Evolutionary conservation across 2,888 invertebrate species (phyloP), one percentile per base, ranked within the genome.

Genomic region (Leucania comma): DNA sequence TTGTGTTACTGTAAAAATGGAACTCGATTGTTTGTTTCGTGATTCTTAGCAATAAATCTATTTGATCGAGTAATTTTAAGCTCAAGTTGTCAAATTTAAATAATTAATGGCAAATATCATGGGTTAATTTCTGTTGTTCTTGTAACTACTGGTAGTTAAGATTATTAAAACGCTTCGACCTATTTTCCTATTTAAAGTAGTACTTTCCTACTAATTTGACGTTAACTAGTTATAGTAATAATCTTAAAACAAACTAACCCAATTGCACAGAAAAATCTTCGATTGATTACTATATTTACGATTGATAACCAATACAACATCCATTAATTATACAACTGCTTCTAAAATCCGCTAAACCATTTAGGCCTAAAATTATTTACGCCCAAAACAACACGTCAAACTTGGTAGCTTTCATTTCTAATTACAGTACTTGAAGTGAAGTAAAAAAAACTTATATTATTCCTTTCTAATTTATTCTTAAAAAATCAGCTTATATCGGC

Each of bases 381-480:
- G 60, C 58, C 42, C 38, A 14, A 67, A 42, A 59, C 42, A 3
- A n/a, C 29, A 60, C 29, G 26, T 48, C 26, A 26, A 59, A 56
- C 50, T 68, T 42, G 29, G 63, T 62, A 56, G 24, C 56, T 61
- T 80, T 78, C 61, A 80, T 68, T 71, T 5, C 38, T 63, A 58
- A 50, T 71, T 60, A 68, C 51, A 76, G 53, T 75, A 66, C 38
- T 72, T 66, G 57, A 67, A 72, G 50, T 50, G 54, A 72, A 59
- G 64, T 38, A 59, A 67, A 69, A 79, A 42, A 78, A 75, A 60
- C 51, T 46, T 42, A 68, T 62, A 59, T 57, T 80, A 80, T 86
- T 89, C 91, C 90, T 91, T 92, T 93, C 91, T 93, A 93, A 94
- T 93, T 93, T 93, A 93, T 93, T 92, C 92, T 87, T 86, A 90